Percentiles rank a stretch among this genome's conserved stretches.
These are phyloP conservation scores for Grallaria varia DNA, from an alignment of 2,113 vertebrate genomes.

Conservation along the genomic window DNA sequence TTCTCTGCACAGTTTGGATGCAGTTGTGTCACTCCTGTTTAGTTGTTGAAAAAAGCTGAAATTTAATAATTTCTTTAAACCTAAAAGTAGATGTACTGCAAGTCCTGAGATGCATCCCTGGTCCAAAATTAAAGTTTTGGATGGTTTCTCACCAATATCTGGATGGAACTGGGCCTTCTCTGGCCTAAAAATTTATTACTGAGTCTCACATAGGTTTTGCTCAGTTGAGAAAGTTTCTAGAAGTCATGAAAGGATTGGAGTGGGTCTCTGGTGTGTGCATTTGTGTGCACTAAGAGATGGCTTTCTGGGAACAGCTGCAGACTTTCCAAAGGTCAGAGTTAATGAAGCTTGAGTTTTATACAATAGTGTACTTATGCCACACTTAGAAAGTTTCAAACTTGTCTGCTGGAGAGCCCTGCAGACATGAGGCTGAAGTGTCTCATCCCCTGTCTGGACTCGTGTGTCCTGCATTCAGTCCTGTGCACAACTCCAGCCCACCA, in stretches of 20 bases:
- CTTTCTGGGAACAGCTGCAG: neutral
- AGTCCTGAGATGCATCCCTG: neutral
- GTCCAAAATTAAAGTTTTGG: neutral
- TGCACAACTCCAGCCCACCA: neutral
- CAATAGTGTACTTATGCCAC: neutral
- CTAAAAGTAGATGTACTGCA: neutral
- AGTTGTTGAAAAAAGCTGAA: neutral
- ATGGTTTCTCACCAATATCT: neutral
- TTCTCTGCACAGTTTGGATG: neutral
- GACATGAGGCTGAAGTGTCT: neutral
- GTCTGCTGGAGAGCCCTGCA: neutral
- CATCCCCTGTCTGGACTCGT: accelerated
- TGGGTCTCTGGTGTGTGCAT: neutral
- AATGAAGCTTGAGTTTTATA: neutral
- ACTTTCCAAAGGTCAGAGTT: neutral
- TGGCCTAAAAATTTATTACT: neutral
- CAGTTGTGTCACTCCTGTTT: neutral
- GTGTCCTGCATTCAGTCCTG: accelerated
- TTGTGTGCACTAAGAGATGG: neutral
- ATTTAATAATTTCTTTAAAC: neutral
- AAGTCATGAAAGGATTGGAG: neutral
- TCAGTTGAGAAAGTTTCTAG: neutral
- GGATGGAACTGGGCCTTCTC: neutral
- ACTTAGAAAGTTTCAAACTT: neutral
- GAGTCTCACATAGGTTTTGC: neutral